Percentiles rank a stretch among this genome's conserved stretches.
Conservation (phyloP, 2,113 vertebrate species). For the Edolisoma coerulescens region DNA sequence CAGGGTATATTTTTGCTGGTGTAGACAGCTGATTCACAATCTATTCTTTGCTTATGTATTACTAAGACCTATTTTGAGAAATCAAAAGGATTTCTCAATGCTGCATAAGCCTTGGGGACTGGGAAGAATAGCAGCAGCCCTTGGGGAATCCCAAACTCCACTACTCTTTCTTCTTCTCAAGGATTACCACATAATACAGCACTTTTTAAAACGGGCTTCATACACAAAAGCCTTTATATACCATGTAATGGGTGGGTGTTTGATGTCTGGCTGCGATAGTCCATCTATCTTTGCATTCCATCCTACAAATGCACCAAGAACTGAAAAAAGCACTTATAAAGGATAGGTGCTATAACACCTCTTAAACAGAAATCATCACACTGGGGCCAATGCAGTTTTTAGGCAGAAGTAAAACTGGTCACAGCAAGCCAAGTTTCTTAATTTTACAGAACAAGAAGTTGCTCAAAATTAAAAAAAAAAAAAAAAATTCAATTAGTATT, state of each 20-base stretch:
- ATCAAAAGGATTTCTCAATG: not conserved
- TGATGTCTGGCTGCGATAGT: not conserved
- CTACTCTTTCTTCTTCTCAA: not conserved
- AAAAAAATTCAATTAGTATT: not conserved
- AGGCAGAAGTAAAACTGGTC: not conserved
- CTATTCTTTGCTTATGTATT: not conserved
- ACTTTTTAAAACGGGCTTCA: not conserved
- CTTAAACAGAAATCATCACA: not conserved
- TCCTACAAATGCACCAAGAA: not conserved
- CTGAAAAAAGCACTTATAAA: not conserved
- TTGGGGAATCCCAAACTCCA: not conserved
- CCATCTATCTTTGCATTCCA: not conserved
- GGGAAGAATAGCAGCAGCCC: not conserved
- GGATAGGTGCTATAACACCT: not conserved
- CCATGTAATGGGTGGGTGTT: not conserved
- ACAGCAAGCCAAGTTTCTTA: not conserved
- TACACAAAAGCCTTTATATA: not conserved
- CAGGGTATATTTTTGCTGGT: not conserved
- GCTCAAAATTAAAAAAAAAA: not conserved
- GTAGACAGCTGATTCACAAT: not conserved
- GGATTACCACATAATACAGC: not conserved
- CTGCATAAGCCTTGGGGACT: not conserved
- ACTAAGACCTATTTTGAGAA: conserved; percentile 3
- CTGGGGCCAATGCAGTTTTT: not conserved
- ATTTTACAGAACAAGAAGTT: not conserved